Percentiles rank a stretch among this genome's conserved stretches.
Conservation (phyloP, 1,140 invertebrate genomes). For the Hylyphantes graminicola region DNA sequence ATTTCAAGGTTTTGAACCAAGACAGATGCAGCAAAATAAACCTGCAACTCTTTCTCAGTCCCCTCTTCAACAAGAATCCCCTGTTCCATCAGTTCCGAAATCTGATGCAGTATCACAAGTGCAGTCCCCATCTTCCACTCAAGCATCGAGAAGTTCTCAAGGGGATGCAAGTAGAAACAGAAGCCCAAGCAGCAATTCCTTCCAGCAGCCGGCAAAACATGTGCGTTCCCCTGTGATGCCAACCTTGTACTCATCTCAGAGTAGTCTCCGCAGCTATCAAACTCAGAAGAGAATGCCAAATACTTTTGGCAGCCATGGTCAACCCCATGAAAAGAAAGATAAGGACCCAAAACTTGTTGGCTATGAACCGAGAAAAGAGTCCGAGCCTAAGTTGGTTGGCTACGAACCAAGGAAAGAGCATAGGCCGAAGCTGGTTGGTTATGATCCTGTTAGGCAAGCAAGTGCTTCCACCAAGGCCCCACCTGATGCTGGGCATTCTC, state of each 20-base stretch:
- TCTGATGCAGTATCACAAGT: not conserved
- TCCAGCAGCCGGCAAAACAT: slow-evolving; percentile 15
- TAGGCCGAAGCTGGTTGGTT: not conserved
- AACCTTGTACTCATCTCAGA: slow-evolving; percentile 23
- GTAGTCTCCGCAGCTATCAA: slow-evolving; percentile 30
- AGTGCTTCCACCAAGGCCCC: not conserved
- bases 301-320: slow-evolving; percentile 12
- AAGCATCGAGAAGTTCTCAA: not conserved
- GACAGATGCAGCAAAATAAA: slow-evolving; percentile 1
- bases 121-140: slow-evolving; percentile 2
- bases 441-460: not conserved
- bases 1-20: slow-evolving; percentile 27
- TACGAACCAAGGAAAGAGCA: slow-evolving; percentile 8
- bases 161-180: not conserved
- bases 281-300: slow-evolving; percentile 6
- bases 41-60: not conserved
- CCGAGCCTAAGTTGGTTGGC: not conserved
- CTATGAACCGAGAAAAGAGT: slow-evolving; percentile 9
- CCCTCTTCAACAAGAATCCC: not conserved
- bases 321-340: slow-evolving; percentile 21
- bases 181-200: slow-evolving; percentile 23
- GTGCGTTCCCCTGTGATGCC: slow-evolving; percentile 4
- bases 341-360: not conserved
- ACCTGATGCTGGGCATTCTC: slow-evolving; percentile 1
- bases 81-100: not conserved